These are phyloP conservation scores for Corythoichthys intestinalis DNA, from an alignment of 2,113 vertebrate genomes.

Conservation along the genomic window DNA sequence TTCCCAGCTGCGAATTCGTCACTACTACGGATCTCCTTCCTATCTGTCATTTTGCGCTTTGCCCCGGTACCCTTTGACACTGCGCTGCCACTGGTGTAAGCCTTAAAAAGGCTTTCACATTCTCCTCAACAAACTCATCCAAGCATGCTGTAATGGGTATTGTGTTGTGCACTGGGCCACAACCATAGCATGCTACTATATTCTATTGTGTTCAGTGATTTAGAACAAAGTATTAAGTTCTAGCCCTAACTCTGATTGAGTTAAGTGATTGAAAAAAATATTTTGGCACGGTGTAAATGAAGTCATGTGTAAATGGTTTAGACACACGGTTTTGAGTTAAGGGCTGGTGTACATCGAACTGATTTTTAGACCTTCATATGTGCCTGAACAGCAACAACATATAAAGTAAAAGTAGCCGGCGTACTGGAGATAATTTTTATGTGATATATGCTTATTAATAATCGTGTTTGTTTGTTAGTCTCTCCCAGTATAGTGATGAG, in stretches of 20 bases:
- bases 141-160: not conserved
- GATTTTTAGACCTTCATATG: not conserved
- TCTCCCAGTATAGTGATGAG: constrained; percentile 95
- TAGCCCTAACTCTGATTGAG: too few relatives aligned
- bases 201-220: not conserved
- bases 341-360: too few relatives aligned
- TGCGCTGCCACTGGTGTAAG: too few relatives aligned
- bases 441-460: not conserved
- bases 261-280: too few relatives aligned
- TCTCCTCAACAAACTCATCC: not conserved
- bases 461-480: constrained; percentile 59
- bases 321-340: too few relatives aligned
- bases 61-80: too few relatives aligned
- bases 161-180: not conserved
- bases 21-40: too few relatives aligned
- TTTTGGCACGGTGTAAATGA: too few relatives aligned
- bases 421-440: not conserved
- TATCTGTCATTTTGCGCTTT: too few relatives aligned
- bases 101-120: not conserved
- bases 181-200: not conserved
- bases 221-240: too few relatives aligned
- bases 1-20: too few relatives aligned
- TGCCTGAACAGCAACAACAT: not conserved
- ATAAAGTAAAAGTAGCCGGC: not conserved
- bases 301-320: too few relatives aligned